Evolutionary conservation across 2,113 vertebrate species (phyloP), one percentile per base, ranked within the genome.

Genomic region (Lepus americanus): DNA sequence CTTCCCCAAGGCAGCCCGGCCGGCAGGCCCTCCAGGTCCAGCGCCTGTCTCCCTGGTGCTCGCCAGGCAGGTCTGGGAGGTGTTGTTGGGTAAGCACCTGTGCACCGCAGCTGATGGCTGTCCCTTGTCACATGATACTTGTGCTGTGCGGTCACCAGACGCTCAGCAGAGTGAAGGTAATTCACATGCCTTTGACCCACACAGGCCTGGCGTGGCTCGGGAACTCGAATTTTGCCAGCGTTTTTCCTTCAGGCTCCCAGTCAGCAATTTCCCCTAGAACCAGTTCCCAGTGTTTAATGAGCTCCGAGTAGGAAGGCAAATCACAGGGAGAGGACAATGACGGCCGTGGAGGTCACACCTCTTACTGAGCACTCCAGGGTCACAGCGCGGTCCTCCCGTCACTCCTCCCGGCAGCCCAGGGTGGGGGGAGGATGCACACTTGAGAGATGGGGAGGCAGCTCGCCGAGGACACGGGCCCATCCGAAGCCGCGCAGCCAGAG

Each of bases 231-330:
- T 69, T 94, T 85, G 51, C 79, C 4, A 55, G 13, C 39, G 64
- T 39, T n/a, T 81, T 85, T 76, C 23, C 49, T 13, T 63, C 36
- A 39, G 72, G 36, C 36, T 44, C 10, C 29, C 70, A 73, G 61
- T 74, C 73, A 85, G n/a, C 36, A 93, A n/a, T 76, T 89, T 70
- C 39, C 55, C 74, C 84, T 81, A 76, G 80, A 73, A 82, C 49
- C 12, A 92, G 31, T 63, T 73, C 59, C 63, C 23, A 53, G 12
- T 11, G 74, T 39, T 83, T 70, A 12, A 22, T 76, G 33, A 81
- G 49, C 16, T 59, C 8, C 14, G 13, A 31, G n/a, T 69, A 77
- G 33, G 49, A 53, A 61, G 59, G 63, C 16, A 78, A 88, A 73
- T 63, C 69, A 53, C n/a, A 64, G 17, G 72, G 8, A 76, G 67